A percentile compares a stretch with the other conserved stretches of the same genome.
These are phyloP conservation scores for Amazona ochrocephala DNA, from an alignment of 2,797 vertebrate species.

Conservation along the genomic window DNA sequence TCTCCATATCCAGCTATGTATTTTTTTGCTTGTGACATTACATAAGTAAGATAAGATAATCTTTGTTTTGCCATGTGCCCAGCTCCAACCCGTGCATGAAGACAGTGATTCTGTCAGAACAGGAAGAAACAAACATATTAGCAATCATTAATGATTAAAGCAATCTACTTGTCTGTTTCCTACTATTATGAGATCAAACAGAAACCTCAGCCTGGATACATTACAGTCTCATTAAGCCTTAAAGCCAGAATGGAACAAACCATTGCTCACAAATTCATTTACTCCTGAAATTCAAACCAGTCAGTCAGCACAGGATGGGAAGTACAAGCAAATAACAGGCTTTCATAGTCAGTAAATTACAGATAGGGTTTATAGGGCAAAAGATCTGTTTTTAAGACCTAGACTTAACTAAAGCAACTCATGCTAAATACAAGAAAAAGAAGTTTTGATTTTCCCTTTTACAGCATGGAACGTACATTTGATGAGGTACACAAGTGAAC, in stretches of 20 bases:
- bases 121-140: conserved; percentile 8
- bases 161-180: conserved; percentile 30
- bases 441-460: background rate
- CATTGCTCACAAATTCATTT: conserved; percentile 48
- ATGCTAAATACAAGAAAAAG: background rate
- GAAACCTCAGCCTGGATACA: conserved; percentile 29
- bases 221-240: conserved; percentile 45
- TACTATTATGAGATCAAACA: conserved; percentile 27
- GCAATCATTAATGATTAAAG: background rate
- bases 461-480: background rate
- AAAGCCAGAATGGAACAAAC: conserved; percentile 38
- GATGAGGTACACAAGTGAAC: background rate
- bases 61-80: background rate
- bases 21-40: background rate
- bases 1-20: background rate
- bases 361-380: background rate
- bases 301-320: background rate
- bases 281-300: conserved; percentile 49
- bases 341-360: background rate
- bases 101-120: background rate
- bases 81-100: background rate
- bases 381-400: background rate
- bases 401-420: background rate
- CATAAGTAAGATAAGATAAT: background rate
- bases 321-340: conserved; percentile 16